Conservation (phyloP, 2,113 vertebrate genomes). For the Setophaga petechia region DNA sequence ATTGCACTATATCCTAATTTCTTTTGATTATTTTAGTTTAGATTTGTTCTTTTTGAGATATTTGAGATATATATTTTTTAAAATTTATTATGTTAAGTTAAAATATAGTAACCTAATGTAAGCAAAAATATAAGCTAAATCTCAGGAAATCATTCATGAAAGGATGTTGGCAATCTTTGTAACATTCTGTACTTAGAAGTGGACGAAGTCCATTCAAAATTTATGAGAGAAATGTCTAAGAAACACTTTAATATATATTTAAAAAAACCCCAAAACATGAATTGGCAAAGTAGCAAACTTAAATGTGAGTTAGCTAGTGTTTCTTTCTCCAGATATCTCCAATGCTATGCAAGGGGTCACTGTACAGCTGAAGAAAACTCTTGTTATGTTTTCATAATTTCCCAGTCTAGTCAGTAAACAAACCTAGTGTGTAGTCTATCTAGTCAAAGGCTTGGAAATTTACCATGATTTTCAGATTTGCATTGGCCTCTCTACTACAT, state of each 20-base stretch:
- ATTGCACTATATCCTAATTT: neutral
- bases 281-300: neutral
- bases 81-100: neutral
- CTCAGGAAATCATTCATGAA: neutral
- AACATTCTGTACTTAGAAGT: neutral
- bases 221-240: neutral
- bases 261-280: neutral
- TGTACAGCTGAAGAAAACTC: neutral
- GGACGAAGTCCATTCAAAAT: neutral
- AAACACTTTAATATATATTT: neutral
- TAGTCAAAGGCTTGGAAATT: neutral
- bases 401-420: neutral
- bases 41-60: neutral
- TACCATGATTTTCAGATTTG: neutral
- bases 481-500: neutral
- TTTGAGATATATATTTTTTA: neutral
- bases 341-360: neutral
- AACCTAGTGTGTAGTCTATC: neutral
- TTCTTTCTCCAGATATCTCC: neutral
- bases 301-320: neutral
- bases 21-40: neutral
- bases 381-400: neutral
- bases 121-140: neutral
- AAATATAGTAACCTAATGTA: neutral
- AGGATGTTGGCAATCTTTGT: neutral